Evolutionary conservation across 1,140 invertebrate genomes (phyloP).

Genomic region (Forficula auricularia): DNA sequence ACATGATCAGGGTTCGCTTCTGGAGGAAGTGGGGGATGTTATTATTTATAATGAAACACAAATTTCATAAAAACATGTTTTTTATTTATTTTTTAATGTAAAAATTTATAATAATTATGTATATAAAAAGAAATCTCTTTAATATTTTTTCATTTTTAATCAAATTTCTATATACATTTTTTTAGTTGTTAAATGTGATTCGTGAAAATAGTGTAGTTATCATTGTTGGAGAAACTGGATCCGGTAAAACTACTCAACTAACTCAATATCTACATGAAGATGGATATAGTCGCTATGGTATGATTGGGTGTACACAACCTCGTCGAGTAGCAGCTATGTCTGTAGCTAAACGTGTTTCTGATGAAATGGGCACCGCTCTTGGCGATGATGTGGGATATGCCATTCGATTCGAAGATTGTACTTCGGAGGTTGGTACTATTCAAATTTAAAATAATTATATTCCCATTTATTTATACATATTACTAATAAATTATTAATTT

Average conservation of each 20-base stretch:
- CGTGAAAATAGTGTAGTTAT: constrained; percentile 89
- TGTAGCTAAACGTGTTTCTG: constrained; percentile 94
- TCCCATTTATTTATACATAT: too few species aligned
- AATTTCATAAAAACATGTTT: too few species aligned
- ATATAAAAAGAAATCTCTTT: too few species aligned
- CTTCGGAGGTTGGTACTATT: constrained; percentile 47
- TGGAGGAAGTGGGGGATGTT: too few species aligned
- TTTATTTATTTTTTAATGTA: too few species aligned
- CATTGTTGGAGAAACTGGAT: constrained; percentile 96
- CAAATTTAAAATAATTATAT: too few species aligned
- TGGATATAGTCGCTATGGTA: constrained; percentile 80
- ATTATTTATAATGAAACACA: too few species aligned
- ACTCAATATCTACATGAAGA: constrained; percentile 98
- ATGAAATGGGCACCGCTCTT: constrained; percentile 85
- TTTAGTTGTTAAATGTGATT: constrained; percentile 67
- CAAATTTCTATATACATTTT: too few species aligned
- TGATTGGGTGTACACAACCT: constrained; percentile 88
- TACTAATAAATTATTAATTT: constrained; percentile 18
- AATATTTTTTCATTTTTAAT: too few species aligned
- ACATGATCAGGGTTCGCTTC: too few species aligned
- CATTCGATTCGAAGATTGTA: constrained; percentile 99
- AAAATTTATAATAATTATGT: too few species aligned
- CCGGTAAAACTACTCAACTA: constrained; percentile 97
- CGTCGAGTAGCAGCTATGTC: constrained; percentile 96
- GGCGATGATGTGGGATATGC: constrained; percentile 93